Conservation (phyloP, 2,113 vertebrate species). For the Synchiropus splendidus region DNA sequence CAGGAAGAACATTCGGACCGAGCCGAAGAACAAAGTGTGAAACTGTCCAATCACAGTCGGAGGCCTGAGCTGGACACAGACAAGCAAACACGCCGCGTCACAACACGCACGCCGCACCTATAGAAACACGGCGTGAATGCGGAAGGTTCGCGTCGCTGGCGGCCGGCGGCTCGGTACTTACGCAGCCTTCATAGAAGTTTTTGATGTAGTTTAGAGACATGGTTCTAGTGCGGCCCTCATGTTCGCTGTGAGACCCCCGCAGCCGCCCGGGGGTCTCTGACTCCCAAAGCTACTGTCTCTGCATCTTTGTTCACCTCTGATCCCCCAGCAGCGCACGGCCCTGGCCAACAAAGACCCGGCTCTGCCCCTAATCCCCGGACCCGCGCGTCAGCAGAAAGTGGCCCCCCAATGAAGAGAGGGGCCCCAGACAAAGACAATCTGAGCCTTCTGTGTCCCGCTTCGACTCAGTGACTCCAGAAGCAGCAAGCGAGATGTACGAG, state of each 20-base stretch:
- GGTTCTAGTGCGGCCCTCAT: slow-evolving; percentile 28
- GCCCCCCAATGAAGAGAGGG: slow-evolving; percentile 36
- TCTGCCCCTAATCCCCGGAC: slow-evolving; percentile 62
- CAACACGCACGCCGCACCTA: too few relatives aligned
- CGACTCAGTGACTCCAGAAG: too few relatives aligned
- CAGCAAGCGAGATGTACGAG: too few relatives aligned
- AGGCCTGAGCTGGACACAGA: slow-evolving; percentile 70
- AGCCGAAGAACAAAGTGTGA: slow-evolving; percentile 85
- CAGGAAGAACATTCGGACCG: slow-evolving; percentile 75
- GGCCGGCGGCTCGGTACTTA: slow-evolving; percentile 57
- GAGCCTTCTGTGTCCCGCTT: neutral
- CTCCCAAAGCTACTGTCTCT: slow-evolving; percentile 65
- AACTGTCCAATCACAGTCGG: slow-evolving; percentile 80
- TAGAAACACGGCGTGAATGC: too few relatives aligned
- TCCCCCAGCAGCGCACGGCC: slow-evolving; percentile 52
- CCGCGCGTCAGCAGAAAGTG: slow-evolving; percentile 65
- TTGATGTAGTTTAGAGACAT: slow-evolving; percentile 83
- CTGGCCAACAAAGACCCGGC: slow-evolving; percentile 61
- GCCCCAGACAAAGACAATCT: slow-evolving; percentile 31
- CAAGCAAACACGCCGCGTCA: slow-evolving; percentile 2
- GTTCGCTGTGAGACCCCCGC: slow-evolving; percentile 41
- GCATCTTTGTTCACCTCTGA: slow-evolving; percentile 67
- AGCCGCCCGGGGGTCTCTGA: slow-evolving; percentile 20
- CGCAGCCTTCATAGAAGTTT: slow-evolving; percentile 84
- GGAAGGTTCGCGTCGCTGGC: neutral